phyloP scores from a whole-genome alignment of 2,888 invertebrate genomes.

The Apodemia hepburni region DNA sequence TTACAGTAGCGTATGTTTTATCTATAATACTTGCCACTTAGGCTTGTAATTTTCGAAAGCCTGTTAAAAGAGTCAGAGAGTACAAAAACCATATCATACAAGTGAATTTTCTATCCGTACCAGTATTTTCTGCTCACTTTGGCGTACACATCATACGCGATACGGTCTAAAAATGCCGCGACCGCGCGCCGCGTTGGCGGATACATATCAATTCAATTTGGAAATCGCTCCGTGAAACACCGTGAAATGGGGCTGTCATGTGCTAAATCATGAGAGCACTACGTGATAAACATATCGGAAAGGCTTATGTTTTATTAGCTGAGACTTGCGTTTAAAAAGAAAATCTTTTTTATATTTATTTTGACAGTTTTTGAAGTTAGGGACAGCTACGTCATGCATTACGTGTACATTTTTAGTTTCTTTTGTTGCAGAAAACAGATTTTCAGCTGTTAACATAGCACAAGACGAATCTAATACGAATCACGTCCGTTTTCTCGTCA shows the following conservation, averaged over 20 bases:
- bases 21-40: too few species aligned
- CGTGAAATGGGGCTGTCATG: conserved; percentile 65
- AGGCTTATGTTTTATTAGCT: conserved; percentile 70
- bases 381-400: too few species aligned
- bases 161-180: conserved; percentile 69
- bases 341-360: too few species aligned
- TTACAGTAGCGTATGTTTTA: too few species aligned
- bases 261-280: conserved; percentile 59
- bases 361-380: too few species aligned
- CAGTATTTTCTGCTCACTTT: conserved; percentile 60
- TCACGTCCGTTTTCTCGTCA: too few species aligned
- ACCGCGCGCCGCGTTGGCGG: conserved; percentile 55
- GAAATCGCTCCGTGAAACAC: conserved; percentile 47
- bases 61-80: too few species aligned
- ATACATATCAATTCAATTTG: conserved; percentile 79
- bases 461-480: too few species aligned
- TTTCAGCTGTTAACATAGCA: too few species aligned
- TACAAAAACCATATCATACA: neutral
- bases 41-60: too few species aligned
- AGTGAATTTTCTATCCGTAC: conserved; percentile 43
- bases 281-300: conserved; percentile 70
- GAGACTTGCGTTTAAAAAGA: conserved; percentile 39
- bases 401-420: too few species aligned
- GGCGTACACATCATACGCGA: conserved; percentile 67
- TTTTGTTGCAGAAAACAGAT: too few species aligned